These are phyloP conservation scores for Chelonia mydas DNA, from an alignment of 2,797 vertebrate genomes.

Conservation along the genomic window DNA sequence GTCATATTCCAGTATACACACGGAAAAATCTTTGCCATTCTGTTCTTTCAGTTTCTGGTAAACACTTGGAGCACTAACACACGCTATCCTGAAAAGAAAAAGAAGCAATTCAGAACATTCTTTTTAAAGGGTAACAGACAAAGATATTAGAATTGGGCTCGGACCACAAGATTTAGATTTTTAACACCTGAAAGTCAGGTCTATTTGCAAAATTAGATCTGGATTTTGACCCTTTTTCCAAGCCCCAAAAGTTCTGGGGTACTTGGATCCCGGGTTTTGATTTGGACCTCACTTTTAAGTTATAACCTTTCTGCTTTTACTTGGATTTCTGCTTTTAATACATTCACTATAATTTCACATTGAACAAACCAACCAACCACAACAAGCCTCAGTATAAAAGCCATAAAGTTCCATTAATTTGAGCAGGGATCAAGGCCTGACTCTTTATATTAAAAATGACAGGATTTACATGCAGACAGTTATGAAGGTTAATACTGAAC, in stretches of 20 bases:
- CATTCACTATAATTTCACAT: background rate
- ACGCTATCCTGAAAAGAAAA: slow-evolving; percentile 88
- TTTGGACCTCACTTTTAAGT: background rate
- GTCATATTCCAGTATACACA: slow-evolving; percentile 91
- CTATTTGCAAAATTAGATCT: background rate
- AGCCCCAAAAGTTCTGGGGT: background rate
- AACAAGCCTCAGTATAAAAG: background rate
- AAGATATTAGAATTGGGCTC: background rate
- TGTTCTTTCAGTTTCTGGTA: slow-evolving; percentile 93
- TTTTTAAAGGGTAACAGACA: background rate
- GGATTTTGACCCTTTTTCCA: background rate
- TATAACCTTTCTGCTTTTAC: background rate
- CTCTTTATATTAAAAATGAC: background rate
- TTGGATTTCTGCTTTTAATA: background rate
- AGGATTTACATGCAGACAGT: background rate
- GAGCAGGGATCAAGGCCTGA: background rate
- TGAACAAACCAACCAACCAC: background rate
- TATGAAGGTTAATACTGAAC: background rate
- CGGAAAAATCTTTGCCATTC: slow-evolving; percentile 73
- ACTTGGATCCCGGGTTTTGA: background rate
- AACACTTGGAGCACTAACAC: slow-evolving; percentile 92
- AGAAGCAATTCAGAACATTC: background rate
- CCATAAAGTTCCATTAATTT: background rate
- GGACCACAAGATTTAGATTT: background rate
- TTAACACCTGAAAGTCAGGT: background rate